These are phyloP conservation scores for Scaeva pyrastri DNA, from an alignment of 2,888 invertebrate genomes.

Conservation along the genomic window DNA sequence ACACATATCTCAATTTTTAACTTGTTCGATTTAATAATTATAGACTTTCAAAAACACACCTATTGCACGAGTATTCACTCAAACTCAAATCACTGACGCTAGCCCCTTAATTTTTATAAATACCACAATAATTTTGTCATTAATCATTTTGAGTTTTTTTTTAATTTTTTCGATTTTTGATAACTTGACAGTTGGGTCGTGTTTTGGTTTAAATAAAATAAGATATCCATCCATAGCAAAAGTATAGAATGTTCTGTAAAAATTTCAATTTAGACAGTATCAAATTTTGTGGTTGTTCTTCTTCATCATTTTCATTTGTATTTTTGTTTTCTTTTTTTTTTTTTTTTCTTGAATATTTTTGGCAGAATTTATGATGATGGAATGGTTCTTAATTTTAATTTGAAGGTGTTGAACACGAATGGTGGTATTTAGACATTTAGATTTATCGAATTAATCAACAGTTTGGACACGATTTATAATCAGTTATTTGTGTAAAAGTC, in stretches of 20 bases:
- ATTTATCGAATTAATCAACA: conserved; percentile 18
- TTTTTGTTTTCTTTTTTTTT: no score
- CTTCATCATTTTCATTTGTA: conserved; percentile 20
- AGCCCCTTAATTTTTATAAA: conserved; percentile 37
- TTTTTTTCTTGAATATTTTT: conserved; percentile 25
- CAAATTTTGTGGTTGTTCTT: conserved; percentile 45
- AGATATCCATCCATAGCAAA: conserved; percentile 18
- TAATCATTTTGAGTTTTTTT: conserved; percentile 55
- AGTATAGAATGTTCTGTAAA: neutral
- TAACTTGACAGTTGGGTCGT: conserved; percentile 63
- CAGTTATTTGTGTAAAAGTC: no score
- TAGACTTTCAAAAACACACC: no score
- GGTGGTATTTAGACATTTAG: conserved; percentile 10
- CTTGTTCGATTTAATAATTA: no score
- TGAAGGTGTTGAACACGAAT: conserved; percentile 22
- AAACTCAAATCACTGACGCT: neutral
- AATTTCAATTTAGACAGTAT: neutral
- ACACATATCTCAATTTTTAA: no score
- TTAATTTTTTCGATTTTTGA: conserved; percentile 32
- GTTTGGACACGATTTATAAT: neutral
- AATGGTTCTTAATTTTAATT: neutral
- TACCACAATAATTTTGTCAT: conserved; percentile 48
- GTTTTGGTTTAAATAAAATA: conserved; percentile 43
- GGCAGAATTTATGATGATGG: conserved; percentile 27
- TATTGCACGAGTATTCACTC: neutral